These are phyloP conservation scores for Panthera uncia DNA, from an alignment of 2,113 vertebrate genomes.

Conservation along the genomic window DNA sequence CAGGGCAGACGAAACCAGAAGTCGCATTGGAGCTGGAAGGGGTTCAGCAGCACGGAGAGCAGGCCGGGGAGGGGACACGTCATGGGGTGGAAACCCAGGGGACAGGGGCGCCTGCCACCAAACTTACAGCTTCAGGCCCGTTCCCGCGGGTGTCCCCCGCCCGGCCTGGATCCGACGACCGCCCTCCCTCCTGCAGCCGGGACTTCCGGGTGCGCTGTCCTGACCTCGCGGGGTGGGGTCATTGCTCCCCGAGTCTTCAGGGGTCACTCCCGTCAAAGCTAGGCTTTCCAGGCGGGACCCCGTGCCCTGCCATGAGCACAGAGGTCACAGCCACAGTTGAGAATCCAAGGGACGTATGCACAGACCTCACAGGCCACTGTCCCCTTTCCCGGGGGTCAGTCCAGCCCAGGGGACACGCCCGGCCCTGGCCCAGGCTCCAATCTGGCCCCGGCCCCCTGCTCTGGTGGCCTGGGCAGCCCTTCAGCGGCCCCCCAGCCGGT, in stretches of 20 bases:
- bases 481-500: fast-evolving
- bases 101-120: too few species aligned
- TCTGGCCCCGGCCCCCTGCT: not conserved
- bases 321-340: not conserved
- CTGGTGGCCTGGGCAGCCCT: not conserved
- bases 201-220: not conserved
- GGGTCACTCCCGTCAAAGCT: not conserved
- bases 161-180: fast-evolving
- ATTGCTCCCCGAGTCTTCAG: too few species aligned
- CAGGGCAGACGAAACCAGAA: not conserved
- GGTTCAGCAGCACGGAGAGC: not conserved
- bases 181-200: fast-evolving
- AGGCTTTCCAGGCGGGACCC: not conserved
- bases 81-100: too few species aligned
- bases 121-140: too few species aligned
- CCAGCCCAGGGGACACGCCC: not conserved
- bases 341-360: not conserved
- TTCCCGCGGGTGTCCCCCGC: too few species aligned
- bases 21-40: too few species aligned
- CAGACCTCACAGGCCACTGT: not conserved
- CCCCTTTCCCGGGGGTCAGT: not conserved
- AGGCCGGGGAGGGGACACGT: too few species aligned
- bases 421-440: fast-evolving
- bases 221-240: not conserved
- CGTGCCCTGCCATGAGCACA: not conserved